Percentiles rank a stretch among this genome's conserved stretches.
These are phyloP conservation scores for Sialis lutaria DNA, from an alignment of 2,888 invertebrate species.

Conservation along the genomic window DNA sequence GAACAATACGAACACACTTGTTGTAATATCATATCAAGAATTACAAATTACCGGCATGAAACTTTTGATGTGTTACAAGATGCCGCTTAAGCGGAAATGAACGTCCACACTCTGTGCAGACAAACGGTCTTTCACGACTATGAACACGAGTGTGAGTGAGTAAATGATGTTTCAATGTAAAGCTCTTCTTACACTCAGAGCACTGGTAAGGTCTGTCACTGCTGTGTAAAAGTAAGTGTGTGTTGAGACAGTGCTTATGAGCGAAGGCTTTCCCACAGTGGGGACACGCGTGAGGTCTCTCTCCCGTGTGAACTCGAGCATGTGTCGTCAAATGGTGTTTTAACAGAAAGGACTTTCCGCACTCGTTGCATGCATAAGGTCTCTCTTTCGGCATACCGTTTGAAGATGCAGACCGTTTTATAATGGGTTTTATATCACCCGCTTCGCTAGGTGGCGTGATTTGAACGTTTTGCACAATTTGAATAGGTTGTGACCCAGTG, in stretches of 20 bases:
- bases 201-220: conserved; percentile 70
- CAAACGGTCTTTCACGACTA: conserved; percentile 63
- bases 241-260: conserved; percentile 68
- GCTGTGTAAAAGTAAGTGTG: conserved; percentile 63
- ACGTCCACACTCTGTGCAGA: conserved; percentile 67
- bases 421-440: conserved; percentile 17
- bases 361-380: conserved; percentile 67
- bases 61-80: conserved; percentile 70
- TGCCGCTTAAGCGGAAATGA: conserved; percentile 69
- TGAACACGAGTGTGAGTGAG: conserved; percentile 63
- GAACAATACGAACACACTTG: no score
- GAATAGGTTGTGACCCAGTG: conserved; percentile 27
- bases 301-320: conserved; percentile 65
- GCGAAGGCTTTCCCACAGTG: conserved; percentile 71
- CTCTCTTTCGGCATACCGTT: conserved; percentile 39
- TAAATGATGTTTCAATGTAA: conserved; percentile 70
- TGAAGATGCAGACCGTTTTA: conserved; percentile 1
- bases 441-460: conserved; percentile 29
- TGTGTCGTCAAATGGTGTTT: conserved; percentile 76
- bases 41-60: conserved; percentile 45
- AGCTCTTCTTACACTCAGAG: conserved; percentile 72
- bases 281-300: conserved; percentile 58
- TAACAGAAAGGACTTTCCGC: conserved; percentile 66
- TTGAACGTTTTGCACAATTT: conserved; percentile 28
- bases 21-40: no score